These are phyloP conservation scores for Cyprinodon brontotheroides DNA, from an alignment of 2,113 vertebrate genomes.

Conservation along the genomic window DNA sequence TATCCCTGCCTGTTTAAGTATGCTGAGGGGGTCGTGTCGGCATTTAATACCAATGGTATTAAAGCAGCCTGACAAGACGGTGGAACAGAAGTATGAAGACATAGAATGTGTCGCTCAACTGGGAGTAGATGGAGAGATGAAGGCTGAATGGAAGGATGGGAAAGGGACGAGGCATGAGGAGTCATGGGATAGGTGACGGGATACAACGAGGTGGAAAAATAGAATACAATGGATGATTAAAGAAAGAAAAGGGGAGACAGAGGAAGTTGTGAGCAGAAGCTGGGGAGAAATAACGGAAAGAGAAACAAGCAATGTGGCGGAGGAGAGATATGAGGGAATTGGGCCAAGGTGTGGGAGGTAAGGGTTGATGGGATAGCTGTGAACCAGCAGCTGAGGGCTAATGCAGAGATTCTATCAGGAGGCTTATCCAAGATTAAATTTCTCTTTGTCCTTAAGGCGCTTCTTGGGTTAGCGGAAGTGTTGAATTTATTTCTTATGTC, in stretches of 20 bases:
- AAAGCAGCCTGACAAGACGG: constrained; percentile 58
- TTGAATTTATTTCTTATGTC: constrained; percentile 71
- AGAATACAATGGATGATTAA: constrained; percentile 4
- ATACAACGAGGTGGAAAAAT: constrained; percentile 20
- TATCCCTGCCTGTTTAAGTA: constrained; percentile 73
- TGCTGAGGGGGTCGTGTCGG: constrained; percentile 68
- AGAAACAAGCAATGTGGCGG: constrained; percentile 28
- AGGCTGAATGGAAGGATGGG: constrained; percentile 8
- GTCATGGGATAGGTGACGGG: background rate
- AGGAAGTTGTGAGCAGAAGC: background rate
- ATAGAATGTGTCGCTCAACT: constrained; percentile 45
- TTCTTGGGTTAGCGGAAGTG: constrained; percentile 74
- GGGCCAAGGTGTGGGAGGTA: constrained; percentile 69
- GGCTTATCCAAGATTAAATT: constrained; percentile 79
- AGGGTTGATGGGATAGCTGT: constrained; percentile 70
- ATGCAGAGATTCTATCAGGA: constrained; percentile 74
- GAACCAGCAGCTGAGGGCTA: constrained; percentile 69
- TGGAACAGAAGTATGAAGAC: constrained; percentile 62
- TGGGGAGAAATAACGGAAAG: constrained; percentile 4
- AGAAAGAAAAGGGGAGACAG: background rate
- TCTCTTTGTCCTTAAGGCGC: constrained; percentile 77
- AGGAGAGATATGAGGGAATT: constrained; percentile 48
- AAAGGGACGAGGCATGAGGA: constrained; percentile 14
- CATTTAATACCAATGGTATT: constrained; percentile 74
- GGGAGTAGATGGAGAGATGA: constrained; percentile 42